These are phyloP conservation scores for Sipha flava DNA, from an alignment of 1,140 invertebrate genomes.

Conservation along the genomic window DNA sequence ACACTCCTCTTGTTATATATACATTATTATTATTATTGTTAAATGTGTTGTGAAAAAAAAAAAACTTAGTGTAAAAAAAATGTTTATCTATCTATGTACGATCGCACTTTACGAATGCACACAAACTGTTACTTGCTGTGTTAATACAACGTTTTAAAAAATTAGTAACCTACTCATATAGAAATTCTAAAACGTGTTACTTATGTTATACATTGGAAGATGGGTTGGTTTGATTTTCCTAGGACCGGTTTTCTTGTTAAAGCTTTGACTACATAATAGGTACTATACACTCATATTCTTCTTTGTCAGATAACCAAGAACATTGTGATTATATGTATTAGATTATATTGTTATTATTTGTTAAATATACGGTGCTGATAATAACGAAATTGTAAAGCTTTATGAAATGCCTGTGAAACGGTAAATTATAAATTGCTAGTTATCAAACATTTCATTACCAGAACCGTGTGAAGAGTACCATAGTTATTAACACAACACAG, in stretches of 20 bases:
- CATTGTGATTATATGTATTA: neutral
- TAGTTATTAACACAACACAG: neutral
- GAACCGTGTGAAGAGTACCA: neutral
- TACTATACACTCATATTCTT: neutral
- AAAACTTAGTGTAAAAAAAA: constrained; percentile 4
- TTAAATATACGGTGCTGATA: neutral
- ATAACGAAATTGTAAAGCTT: neutral
- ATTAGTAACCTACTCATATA: neutral
- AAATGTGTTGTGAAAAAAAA: neutral
- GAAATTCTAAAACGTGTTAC: neutral
- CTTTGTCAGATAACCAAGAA: neutral
- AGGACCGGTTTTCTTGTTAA: neutral
- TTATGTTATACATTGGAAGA: too few species aligned
- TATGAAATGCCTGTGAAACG: neutral
- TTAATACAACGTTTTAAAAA: neutral
- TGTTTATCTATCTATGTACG: neutral
- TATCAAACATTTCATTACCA: neutral
- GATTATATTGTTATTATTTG: neutral
- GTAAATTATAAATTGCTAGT: neutral
- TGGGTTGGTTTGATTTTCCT: too few species aligned
- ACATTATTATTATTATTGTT: neutral
- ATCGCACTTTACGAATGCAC: neutral
- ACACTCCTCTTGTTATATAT: neutral
- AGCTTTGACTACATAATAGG: neutral
- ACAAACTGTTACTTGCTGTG: neutral